phyloP scores from a whole-genome alignment of 1,140 invertebrate genomes.

The Papilio machaon region DNA sequence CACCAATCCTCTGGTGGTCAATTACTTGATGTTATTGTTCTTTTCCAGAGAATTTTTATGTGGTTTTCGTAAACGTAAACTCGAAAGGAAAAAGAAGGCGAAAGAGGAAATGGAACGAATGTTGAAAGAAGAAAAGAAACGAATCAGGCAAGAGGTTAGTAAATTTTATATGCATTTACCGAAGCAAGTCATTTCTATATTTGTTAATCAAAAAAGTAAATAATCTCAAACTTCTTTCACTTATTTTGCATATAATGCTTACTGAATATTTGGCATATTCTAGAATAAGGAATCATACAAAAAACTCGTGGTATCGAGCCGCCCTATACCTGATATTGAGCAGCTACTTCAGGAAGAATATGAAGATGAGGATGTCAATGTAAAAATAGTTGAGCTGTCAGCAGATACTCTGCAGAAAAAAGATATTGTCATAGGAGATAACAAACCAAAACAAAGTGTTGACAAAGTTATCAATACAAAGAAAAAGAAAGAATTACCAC shows the following conservation, averaged over 20 bases:
- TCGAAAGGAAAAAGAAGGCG: conserved; percentile 87
- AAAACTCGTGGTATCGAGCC: conserved; percentile 84
- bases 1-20: neutral
- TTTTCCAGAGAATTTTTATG: conserved; percentile 85
- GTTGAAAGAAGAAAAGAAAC: conserved; percentile 88
- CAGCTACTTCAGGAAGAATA: conserved; percentile 86
- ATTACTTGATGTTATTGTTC: conserved; percentile 34
- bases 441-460: conserved; percentile 78
- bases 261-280: conserved; percentile 43
- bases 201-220: neutral
- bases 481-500: conserved; percentile 45
- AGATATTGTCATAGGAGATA: conserved; percentile 87
- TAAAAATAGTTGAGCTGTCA: conserved; percentile 88
- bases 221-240: too few species aligned
- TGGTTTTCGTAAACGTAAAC: conserved; percentile 89
- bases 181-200: neutral
- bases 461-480: conserved; percentile 50
- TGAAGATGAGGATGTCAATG: conserved; percentile 88
- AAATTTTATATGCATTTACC: neutral
- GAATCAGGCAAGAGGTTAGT: conserved; percentile 86
- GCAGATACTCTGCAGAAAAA: conserved; percentile 85
- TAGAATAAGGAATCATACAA: conserved; percentile 86
- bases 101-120: conserved; percentile 86
- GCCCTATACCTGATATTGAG: conserved; percentile 86
- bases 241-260: neutral